Percentiles rank a stretch among this genome's conserved stretches.
These are phyloP conservation scores for Sebastes dallii DNA, from an alignment of 2,797 vertebrate species.

Conservation along the genomic window DNA sequence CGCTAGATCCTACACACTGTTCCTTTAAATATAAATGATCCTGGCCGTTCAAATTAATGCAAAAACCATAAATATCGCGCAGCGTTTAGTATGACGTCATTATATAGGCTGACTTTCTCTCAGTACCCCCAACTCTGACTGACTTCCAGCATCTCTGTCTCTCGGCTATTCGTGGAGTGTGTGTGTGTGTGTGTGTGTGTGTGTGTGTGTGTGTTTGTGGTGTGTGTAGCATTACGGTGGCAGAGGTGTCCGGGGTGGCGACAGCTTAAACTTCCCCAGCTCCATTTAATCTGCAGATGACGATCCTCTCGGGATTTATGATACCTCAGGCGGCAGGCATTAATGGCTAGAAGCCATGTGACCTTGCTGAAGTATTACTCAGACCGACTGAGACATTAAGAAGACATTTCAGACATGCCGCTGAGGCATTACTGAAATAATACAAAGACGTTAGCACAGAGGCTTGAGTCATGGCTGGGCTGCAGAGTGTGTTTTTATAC, in stretches of 20 bases:
- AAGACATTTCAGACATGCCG: slow-evolving; percentile 51
- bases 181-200: background rate
- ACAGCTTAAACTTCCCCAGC: slow-evolving; percentile 62
- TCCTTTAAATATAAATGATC: background rate
- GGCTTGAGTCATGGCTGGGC: slow-evolving; percentile 24
- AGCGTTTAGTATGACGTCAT: background rate
- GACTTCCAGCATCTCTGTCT: background rate
- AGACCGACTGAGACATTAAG: slow-evolving; percentile 57
- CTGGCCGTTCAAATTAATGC: background rate
- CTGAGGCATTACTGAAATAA: slow-evolving; percentile 48
- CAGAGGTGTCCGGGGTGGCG: slow-evolving; percentile 41
- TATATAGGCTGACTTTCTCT: background rate
- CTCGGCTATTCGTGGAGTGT: background rate
- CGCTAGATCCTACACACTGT: background rate
- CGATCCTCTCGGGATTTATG: slow-evolving; percentile 61
- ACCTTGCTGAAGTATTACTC: slow-evolving; percentile 55
- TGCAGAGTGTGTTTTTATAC: slow-evolving; percentile 27
- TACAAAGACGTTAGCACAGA: slow-evolving; percentile 45
- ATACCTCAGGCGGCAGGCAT: slow-evolving; percentile 49
- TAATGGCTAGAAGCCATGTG: slow-evolving; percentile 62
- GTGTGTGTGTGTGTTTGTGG: background rate
- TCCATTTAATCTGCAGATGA: slow-evolving; percentile 68
- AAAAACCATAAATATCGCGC: background rate
- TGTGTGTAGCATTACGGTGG: background rate
- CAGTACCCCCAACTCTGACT: background rate